These are phyloP conservation scores for Syngnathus typhle DNA, from an alignment of 2,113 vertebrate genomes.

Conservation along the genomic window DNA sequence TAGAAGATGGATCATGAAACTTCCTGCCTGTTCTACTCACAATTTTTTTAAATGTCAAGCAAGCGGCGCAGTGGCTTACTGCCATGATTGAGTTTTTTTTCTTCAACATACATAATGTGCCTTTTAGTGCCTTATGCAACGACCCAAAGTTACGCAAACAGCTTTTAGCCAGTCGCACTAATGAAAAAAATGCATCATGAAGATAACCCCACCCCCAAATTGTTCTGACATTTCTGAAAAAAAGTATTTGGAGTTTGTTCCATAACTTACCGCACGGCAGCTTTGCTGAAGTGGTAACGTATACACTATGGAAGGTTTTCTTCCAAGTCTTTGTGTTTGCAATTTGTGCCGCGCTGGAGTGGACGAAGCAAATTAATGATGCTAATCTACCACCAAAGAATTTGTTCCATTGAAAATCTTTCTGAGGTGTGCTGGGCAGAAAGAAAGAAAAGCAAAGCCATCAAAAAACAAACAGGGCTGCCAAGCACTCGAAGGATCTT, in stretches of 20 bases:
- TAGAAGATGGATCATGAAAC: constrained; percentile 55
- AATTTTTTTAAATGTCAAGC: constrained; percentile 67
- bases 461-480: not conserved
- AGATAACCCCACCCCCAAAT: too few species aligned
- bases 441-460: constrained; percentile 15
- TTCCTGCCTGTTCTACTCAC: constrained; percentile 47
- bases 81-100: not conserved
- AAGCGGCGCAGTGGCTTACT: constrained; percentile 34
- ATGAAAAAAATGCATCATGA: too few species aligned
- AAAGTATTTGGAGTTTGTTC: not conserved
- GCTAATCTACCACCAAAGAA: constrained; percentile 53
- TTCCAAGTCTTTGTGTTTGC: not conserved
- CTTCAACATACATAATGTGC: constrained; percentile 29
- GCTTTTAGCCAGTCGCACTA: not conserved
- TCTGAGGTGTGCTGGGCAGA: constrained; percentile 12
- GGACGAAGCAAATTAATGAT: constrained; percentile 51
- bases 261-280: not conserved
- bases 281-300: not conserved
- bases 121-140: not conserved
- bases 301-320: not conserved
- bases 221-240: too few species aligned
- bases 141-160: constrained; percentile 6
- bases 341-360: constrained; percentile 33
- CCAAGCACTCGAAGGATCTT: constrained; percentile 50
- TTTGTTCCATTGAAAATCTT: constrained; percentile 63